Conservation (phyloP, 2,888 invertebrate genomes). For the Lasioglossum figueresi region DNA sequence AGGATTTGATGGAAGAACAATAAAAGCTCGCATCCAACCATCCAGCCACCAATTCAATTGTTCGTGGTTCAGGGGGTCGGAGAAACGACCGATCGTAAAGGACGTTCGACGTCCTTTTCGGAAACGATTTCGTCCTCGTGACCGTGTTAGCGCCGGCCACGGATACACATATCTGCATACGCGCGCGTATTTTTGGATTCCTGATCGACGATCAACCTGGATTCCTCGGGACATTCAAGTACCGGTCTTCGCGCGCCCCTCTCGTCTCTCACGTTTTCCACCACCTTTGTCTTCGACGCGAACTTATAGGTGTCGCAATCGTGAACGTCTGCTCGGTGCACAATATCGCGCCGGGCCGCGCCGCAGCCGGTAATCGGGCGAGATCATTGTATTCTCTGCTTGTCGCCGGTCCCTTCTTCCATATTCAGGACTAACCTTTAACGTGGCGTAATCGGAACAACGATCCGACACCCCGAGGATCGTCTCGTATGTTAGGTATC, state of each 20-base stretch:
- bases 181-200: constrained; percentile 20
- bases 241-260: constrained; percentile 37
- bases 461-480: neutral
- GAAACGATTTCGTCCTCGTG: neutral
- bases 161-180: constrained; percentile 14
- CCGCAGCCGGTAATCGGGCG: constrained; percentile 18
- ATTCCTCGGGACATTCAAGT: constrained; percentile 45
- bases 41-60: neutral
- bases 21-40: too few species aligned
- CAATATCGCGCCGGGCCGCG: neutral
- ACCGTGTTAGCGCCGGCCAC: constrained; percentile 11
- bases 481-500: neutral
- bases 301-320: constrained; percentile 40
- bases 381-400: constrained; percentile 47
- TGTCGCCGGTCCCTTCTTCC: constrained; percentile 21
- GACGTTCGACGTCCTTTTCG: neutral
- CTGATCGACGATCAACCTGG: constrained; percentile 55
- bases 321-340: constrained; percentile 10
- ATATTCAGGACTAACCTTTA: constrained; percentile 18
- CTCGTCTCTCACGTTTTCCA: constrained; percentile 15
- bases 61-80: neutral
- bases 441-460: constrained; percentile 18
- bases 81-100: neutral
- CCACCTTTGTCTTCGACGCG: constrained; percentile 48
- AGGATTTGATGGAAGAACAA: too few species aligned